Percentiles rank a stretch among this genome's conserved stretches.
phyloP scores from a whole-genome alignment of 1,140 invertebrate species.

The Sweltsa coloradensis region DNA sequence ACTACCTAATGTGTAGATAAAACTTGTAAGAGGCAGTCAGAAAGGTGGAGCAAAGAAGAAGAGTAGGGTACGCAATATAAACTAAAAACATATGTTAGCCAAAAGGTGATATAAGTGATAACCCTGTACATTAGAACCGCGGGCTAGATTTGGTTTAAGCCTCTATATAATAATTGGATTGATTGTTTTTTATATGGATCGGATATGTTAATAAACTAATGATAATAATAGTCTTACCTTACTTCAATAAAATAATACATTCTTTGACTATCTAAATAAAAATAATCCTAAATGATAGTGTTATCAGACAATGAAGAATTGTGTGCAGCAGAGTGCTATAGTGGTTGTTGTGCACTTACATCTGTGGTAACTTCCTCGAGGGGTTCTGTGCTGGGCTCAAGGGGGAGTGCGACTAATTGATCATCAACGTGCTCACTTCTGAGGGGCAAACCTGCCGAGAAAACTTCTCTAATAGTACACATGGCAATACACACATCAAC shows the following conservation, averaged over 20 bases:
- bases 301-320: background rate
- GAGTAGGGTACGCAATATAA: too few relatives aligned
- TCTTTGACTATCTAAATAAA: background rate
- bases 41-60: too few relatives aligned
- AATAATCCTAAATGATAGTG: background rate
- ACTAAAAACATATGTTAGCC: too few relatives aligned
- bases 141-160: too few relatives aligned
- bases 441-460: constrained; percentile 1
- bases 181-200: background rate
- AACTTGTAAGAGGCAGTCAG: too few relatives aligned
- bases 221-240: background rate
- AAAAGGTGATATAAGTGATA: too few relatives aligned
- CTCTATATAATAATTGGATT: background rate
- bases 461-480: constrained; percentile 1
- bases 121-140: too few relatives aligned
- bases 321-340: background rate
- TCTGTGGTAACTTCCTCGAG: constrained; percentile 4
- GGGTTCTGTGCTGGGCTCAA: background rate
- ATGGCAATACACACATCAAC: background rate
- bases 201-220: background rate
- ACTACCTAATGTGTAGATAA: too few relatives aligned
- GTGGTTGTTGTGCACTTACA: constrained; percentile 1
- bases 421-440: background rate
- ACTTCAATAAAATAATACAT: background rate
- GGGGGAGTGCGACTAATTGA: background rate